A percentile compares a stretch with the other conserved stretches of the same genome.
Conservation (phyloP, 1,140 invertebrate genomes). For the Aricia agestis region DNA sequence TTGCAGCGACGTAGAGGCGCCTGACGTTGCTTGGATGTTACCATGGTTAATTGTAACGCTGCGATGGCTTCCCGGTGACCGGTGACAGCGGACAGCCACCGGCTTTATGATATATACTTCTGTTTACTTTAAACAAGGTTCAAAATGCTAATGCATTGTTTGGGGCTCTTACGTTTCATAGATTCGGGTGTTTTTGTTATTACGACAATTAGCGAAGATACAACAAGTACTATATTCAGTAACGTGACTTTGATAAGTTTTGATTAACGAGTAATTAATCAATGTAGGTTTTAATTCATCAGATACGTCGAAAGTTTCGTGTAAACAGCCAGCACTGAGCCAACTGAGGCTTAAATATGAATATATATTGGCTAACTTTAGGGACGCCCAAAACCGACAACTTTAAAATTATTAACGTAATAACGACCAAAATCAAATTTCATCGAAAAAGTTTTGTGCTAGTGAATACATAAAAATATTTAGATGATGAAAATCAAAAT, state of each 20-base stretch:
- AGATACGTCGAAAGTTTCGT: slow-evolving; percentile 41
- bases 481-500: too few species aligned
- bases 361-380: slow-evolving; percentile 68
- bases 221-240: not conserved
- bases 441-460: not conserved
- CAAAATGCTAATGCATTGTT: too few species aligned
- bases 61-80: too few species aligned
- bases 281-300: slow-evolving; percentile 23
- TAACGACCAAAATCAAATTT: slow-evolving; percentile 31
- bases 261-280: slow-evolving; percentile 13
- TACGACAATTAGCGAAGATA: too few species aligned
- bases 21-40: too few species aligned
- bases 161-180: too few species aligned
- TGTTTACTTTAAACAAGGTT: too few species aligned
- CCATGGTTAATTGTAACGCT: too few species aligned
- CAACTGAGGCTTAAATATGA: slow-evolving; percentile 46
- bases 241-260: not conserved
- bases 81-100: too few species aligned
- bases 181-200: too few species aligned
- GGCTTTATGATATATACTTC: too few species aligned
- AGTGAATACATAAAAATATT: not conserved
- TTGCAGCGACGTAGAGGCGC: too few species aligned
- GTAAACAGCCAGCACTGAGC: slow-evolving; percentile 19
- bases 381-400: slow-evolving; percentile 55
- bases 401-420: slow-evolving; percentile 62